Evolutionary conservation across 2,113 vertebrate species (phyloP), one percentile per base, ranked within the genome.

Genomic region (Varanus komodoensis): DNA sequence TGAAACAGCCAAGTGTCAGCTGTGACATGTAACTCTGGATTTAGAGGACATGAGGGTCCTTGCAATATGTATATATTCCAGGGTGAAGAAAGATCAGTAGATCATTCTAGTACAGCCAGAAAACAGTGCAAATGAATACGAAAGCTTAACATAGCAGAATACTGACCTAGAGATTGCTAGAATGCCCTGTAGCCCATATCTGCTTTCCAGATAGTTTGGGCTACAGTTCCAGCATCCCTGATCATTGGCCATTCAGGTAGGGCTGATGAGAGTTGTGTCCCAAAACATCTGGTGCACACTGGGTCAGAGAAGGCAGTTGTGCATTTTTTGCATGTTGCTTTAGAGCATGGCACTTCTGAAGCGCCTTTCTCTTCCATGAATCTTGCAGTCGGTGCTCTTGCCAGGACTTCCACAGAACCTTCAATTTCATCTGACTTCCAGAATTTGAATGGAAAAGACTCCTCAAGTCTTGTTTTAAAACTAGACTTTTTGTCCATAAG

Each of bases 331-430:
- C 78, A 27, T 12, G 84, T 91, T 83, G 75, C 27, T 83, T 90
- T 21, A 29, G 88, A 90, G 27, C n/a, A 87, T 83, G 27, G 89
- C 21, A 81, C 34, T 89, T 92, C 89, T 17, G 84, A 89, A 54
- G 54, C n/a, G 1, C 23, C 0, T 0, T 5, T 3, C 67, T 93
- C 73, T 85, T 92, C 88, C 1, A 0, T 91, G 88, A 68, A 81
- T 34, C 44, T 88, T 15, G 81, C 0, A 0, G 9, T 88, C 74
- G 84, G 88, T 91, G 44, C 87, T 82, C 48, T 84, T 80, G 79
- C 29, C 50, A 54, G 88, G 38, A 17, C 2, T 86, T 50, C 50
- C 23, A 80, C 50, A 81, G 32, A 90, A 82, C 54, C 6, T 4
- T 50, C 92, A 34, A 86, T 79, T 91, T 92, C 48, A 64, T 81